These are phyloP conservation scores for Chrysolina oricalcia DNA, from an alignment of 2,888 invertebrate species.

Conservation along the genomic window DNA sequence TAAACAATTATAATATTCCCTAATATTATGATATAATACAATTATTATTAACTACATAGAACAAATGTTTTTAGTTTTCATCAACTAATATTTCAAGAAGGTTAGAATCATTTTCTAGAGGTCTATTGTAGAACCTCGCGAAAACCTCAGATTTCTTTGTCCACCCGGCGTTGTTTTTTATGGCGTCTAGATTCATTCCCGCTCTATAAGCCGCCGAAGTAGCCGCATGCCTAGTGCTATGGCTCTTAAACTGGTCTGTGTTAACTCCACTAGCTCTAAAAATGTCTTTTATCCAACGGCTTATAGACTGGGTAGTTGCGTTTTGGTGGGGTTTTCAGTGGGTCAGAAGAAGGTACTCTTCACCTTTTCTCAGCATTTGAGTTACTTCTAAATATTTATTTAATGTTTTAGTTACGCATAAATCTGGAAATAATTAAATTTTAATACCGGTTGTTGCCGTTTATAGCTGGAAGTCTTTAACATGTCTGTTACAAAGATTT, in stretches of 20 bases:
- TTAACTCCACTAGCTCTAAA: slow-evolving; percentile 14
- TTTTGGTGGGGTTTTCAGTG: neutral
- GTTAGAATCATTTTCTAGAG: no score
- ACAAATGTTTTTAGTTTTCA: no score
- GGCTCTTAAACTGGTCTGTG: slow-evolving; percentile 11
- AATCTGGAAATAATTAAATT: neutral
- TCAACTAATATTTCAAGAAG: no score
- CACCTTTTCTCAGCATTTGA: neutral
- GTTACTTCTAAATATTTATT: neutral
- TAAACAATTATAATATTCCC: no score
- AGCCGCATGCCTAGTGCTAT: slow-evolving; percentile 25
- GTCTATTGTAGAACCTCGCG: no score
- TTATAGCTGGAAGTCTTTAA: neutral
- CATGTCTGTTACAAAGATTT: neutral
- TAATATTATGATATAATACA: no score
- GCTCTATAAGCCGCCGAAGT: slow-evolving; percentile 14
- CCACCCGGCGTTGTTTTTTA: no score
- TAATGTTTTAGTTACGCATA: slow-evolving; percentile 4
- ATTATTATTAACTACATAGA: no score
- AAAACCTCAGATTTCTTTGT: no score
- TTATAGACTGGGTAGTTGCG: no score
- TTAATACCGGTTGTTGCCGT: neutral
- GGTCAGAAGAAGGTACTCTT: slow-evolving; percentile 14
- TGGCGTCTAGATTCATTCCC: neutral
- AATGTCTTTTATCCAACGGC: slow-evolving; percentile 26